Conservation (phyloP, 2,888 invertebrate genomes). For the Hedychridium roseum region DNA sequence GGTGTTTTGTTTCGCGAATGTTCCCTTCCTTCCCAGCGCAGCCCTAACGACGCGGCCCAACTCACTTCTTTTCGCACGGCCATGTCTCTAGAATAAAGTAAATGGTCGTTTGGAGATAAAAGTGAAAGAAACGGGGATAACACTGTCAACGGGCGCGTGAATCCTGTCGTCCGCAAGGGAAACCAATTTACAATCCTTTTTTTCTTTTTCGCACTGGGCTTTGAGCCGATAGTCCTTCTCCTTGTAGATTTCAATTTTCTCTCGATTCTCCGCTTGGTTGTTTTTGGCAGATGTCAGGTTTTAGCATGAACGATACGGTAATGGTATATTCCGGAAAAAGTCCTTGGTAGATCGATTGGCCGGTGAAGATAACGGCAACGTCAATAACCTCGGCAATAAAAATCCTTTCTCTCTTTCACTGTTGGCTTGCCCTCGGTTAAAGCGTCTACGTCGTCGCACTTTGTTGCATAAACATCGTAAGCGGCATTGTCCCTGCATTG, state of each 20-base stretch:
- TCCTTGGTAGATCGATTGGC: no score
- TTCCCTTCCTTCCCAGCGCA: constrained; percentile 7
- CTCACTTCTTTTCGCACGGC: not conserved
- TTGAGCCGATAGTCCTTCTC: no score
- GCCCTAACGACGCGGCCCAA: no score
- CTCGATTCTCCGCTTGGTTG: no score
- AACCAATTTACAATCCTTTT: no score
- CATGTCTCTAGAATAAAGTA: constrained; percentile 8
- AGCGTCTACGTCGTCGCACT: constrained; percentile 2
- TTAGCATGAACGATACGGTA: no score
- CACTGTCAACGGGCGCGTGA: constrained; percentile 6
- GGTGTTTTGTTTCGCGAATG: constrained; percentile 32
- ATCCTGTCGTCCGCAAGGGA: constrained; percentile 11
- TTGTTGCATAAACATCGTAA: constrained; percentile 28
- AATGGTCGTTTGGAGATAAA: constrained; percentile 11
- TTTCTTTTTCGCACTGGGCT: no score
- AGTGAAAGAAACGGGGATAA: constrained; percentile 9
- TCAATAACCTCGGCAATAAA: constrained; percentile 9
- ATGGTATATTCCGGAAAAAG: no score
- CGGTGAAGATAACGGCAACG: constrained; percentile 9
- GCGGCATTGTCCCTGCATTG: constrained; percentile 4
- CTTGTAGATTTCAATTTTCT: no score
- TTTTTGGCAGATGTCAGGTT: no score
- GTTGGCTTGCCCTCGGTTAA: constrained; percentile 11
- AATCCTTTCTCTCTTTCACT: constrained; percentile 14